A percentile compares a stretch with the other conserved stretches of the same genome.
These are phyloP conservation scores for Anguilla pacifica DNA, from an alignment of 2,797 vertebrate species.

Conservation along the genomic window DNA sequence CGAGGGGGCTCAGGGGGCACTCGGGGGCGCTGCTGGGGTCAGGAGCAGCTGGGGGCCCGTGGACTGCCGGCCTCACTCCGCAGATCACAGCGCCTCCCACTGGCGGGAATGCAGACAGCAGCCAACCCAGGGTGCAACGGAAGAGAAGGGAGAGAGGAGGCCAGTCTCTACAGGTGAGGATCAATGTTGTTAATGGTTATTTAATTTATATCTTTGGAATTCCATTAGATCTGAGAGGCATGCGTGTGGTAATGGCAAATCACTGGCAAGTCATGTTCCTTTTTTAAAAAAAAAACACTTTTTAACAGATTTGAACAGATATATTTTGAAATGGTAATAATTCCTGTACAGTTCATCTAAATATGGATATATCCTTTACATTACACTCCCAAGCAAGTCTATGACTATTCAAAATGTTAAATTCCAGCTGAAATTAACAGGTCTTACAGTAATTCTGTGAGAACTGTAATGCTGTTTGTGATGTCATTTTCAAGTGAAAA, in stretches of 20 bases:
- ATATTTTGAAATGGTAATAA: not conserved
- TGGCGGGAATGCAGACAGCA: constrained; percentile 69
- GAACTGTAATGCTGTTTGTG: too few relatives aligned
- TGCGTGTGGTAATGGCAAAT: not conserved
- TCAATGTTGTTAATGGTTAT: not conserved
- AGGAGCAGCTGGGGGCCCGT: constrained; percentile 35
- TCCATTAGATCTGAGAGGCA: not conserved
- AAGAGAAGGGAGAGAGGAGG: constrained; percentile 54
- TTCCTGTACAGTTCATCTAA: not conserved
- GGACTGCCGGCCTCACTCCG: constrained; percentile 55
- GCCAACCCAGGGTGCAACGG: constrained; percentile 43
- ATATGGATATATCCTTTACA: not conserved
- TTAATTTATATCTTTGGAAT: not conserved
- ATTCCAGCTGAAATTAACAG: not conserved
- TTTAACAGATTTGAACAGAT: not conserved
- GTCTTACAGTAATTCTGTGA: not conserved
- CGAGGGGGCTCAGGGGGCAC: constrained; percentile 64
- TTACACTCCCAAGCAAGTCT: not conserved
- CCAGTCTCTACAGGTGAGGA: constrained; percentile 72
- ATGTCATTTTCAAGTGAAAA: too few relatives aligned
- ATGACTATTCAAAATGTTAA: too few relatives aligned
- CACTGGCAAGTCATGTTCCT: not conserved
- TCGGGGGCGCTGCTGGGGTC: constrained; percentile 43
- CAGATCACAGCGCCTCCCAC: constrained; percentile 68
- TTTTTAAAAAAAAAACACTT: not conserved